A percentile compares a stretch with the other conserved stretches of the same genome.
phyloP scores from a whole-genome alignment of 2,797 vertebrate species.

The Xerus rutilus region DNA sequence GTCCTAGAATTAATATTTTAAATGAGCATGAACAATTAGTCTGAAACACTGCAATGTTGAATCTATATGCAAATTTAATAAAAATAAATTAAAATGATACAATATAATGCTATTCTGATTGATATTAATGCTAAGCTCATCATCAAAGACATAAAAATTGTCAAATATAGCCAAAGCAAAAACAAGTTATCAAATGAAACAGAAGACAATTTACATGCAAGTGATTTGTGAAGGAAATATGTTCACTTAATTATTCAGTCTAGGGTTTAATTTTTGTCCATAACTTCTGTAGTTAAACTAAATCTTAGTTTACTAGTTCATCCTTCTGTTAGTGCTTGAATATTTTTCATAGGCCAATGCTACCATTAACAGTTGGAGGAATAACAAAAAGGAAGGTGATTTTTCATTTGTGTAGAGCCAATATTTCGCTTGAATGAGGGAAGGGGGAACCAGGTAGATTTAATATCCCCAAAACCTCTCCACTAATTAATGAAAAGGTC shows the following conservation, averaged over 20 bases:
- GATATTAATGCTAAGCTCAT: neutral
- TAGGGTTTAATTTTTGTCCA: neutral
- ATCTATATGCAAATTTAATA: neutral
- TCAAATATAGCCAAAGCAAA: constrained; percentile 21
- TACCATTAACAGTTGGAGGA: neutral
- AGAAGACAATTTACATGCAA: neutral
- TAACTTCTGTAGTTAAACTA: constrained; percentile 3
- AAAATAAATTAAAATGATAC: neutral
- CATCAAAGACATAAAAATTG: neutral
- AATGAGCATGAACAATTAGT: neutral
- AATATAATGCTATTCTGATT: neutral
- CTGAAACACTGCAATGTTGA: neutral
- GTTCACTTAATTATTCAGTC: neutral
- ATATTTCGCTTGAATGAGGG: constrained; percentile 13
- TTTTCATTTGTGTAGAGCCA: neutral
- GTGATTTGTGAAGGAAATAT: neutral
- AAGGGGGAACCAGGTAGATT: neutral
- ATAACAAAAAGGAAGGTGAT: neutral
- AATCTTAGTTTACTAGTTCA: neutral
- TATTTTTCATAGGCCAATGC: neutral
- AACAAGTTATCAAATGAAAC: neutral
- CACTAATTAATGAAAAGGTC: constrained; percentile 28
- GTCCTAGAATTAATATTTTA: constrained; percentile 1
- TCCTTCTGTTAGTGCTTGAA: neutral
- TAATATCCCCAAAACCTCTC: neutral